Conservation (phyloP, 1,140 invertebrate species). For the Ridgeia piscesae region DNA sequence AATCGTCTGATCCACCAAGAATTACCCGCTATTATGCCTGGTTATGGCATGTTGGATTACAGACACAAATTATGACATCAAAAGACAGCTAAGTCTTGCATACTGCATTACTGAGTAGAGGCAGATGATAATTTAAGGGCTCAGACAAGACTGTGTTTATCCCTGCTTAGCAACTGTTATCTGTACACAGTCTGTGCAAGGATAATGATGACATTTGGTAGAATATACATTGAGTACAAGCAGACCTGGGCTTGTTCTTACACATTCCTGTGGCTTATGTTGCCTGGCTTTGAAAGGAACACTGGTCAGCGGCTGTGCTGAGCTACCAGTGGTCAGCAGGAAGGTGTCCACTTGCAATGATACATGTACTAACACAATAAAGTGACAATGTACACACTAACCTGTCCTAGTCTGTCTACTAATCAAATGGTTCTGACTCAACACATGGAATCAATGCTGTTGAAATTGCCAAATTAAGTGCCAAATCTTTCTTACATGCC, state of each 20-base stretch:
- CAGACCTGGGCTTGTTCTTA: neutral
- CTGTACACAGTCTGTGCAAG: neutral
- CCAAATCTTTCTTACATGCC: too few relatives aligned
- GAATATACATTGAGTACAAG: neutral
- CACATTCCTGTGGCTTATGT: neutral
- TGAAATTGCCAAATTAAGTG: too few relatives aligned
- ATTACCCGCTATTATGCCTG: neutral
- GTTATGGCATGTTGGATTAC: neutral
- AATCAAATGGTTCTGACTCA: neutral
- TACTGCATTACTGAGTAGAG: neutral
- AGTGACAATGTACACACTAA: neutral
- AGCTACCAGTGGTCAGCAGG: neutral
- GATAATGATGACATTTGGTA: neutral
- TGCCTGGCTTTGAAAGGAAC: neutral
- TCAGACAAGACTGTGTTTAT: neutral
- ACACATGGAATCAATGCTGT: neutral
- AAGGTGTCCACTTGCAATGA: neutral
- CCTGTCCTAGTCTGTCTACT: neutral
- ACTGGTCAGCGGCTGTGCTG: neutral
- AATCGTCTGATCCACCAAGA: neutral
- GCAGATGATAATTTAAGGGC: neutral
- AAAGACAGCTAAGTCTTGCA: neutral
- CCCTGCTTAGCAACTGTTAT: neutral
- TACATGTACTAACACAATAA: neutral
- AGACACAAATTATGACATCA: neutral